Percentiles rank a stretch among this genome's conserved stretches.
Conservation (phyloP, 2,113 vertebrate genomes). For the Poeciliopsis occidentalis region DNA sequence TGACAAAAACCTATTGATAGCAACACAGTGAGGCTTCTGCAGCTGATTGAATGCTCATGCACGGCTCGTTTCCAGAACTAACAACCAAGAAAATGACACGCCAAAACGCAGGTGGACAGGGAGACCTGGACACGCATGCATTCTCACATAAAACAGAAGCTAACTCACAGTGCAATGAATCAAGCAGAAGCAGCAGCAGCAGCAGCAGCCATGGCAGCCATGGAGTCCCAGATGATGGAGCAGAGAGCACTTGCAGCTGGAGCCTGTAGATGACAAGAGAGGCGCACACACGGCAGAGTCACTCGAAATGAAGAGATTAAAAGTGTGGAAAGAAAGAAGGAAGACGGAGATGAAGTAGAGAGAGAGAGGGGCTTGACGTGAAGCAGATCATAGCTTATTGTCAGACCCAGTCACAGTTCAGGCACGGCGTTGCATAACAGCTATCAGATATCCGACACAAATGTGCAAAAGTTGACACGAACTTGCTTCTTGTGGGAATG, state of each 20-base stretch:
- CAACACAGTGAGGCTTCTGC: not conserved
- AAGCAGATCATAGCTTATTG: conserved; percentile 28
- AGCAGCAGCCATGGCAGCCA: conserved; percentile 37
- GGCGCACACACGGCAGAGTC: conserved; percentile 24
- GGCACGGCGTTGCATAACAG: conserved; percentile 1
- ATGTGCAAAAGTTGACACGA: not conserved
- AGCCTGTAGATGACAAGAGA: conserved; percentile 37
- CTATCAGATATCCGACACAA: conserved; percentile 8
- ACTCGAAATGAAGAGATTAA: not conserved
- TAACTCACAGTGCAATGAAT: conserved; percentile 52
- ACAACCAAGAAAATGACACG: too few species aligned
- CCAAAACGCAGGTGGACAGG: conserved; percentile 24
- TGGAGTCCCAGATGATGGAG: conserved; percentile 43
- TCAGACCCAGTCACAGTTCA: conserved; percentile 35
- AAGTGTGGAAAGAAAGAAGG: not conserved
- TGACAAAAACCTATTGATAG: not conserved
- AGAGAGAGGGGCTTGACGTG: conserved; percentile 16
- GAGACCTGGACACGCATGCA: conserved; percentile 7
- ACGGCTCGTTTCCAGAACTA: not conserved
- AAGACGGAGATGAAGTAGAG: conserved; percentile 5
- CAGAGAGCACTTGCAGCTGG: conserved; percentile 34
- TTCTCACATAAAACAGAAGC: conserved; percentile 8
- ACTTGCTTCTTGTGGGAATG: not conserved
- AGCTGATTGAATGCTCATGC: not conserved
- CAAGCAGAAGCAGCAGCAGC: conserved; percentile 41